phyloP scores from a whole-genome alignment of 2,113 vertebrate genomes.

The Nanger granti region DNA sequence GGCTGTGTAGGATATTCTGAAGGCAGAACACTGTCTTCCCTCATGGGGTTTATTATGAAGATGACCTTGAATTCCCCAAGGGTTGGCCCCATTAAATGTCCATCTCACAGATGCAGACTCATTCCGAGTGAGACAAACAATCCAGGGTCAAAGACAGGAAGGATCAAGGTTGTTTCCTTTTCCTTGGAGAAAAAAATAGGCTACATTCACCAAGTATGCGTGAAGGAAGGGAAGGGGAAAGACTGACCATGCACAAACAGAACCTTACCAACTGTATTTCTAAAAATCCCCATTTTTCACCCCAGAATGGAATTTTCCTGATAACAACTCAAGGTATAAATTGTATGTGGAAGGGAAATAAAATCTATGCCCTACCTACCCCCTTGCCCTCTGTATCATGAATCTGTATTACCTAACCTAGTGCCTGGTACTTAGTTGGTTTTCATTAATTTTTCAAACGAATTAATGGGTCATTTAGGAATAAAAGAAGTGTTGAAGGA shows the following conservation, averaged over 20 bases:
- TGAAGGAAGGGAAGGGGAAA: not conserved
- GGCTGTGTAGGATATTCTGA: not conserved
- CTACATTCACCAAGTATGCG: not conserved
- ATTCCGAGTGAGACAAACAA: not conserved
- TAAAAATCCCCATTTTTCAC: not conserved
- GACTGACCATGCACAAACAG: not conserved
- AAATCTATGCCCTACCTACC: not conserved
- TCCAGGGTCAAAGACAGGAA: not conserved
- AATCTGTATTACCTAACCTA: not conserved
- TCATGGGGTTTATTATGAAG: not conserved
- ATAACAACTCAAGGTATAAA: not conserved
- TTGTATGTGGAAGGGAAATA: not conserved
- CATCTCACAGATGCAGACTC: not conserved
- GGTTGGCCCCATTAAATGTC: not conserved
- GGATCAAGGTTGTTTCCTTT: not conserved
- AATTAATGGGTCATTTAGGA: not conserved
- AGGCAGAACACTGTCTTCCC: not conserved
- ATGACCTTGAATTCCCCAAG: not conserved
- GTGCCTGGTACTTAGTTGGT: not conserved
- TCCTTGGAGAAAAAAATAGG: not conserved
- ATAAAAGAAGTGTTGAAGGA: not conserved
- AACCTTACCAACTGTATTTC: not conserved
- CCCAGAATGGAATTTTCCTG: not conserved
- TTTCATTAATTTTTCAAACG: not conserved
- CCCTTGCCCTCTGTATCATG: not conserved